Base-by-base conservation (phyloP, 2,113 vertebrate genomes). In the Callocephalon fimbriatum region DNA sequence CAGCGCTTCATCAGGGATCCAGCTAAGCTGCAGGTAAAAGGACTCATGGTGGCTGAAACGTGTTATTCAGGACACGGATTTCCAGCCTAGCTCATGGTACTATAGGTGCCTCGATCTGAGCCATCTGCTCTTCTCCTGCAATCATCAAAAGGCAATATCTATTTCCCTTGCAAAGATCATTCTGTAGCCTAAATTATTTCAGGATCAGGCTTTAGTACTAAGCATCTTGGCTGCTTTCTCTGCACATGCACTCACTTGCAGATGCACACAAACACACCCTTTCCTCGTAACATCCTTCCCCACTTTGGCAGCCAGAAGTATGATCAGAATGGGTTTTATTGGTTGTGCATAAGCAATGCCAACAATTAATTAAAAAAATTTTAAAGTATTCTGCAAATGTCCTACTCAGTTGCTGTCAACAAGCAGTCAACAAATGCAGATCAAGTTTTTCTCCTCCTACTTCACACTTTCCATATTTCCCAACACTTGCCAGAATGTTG, bases 391-490 rank as follows among this genome's bases (percentile, higher is more conserved):
- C 92, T 90, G 93, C 88, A 95, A 92, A 95, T 21, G 29, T 75
- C 70, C 89, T 79, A 92, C 47, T 84, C 72, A 45, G 85, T 86
- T 90, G 83, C 91, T 89, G 89, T 97, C 94, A 97, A 93, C 95
- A 96, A 94, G 80, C 56, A 96, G 78, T 96, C 95, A 97, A 93
- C 91, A 95, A 95, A 95, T 9, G 40, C 91, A 95, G 74, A 89
- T 88, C 11, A 0, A n/a, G 11, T 88, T 93, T 94, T 95, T 93
- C 94, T 95, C 93, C 96, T 90, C 84, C 94, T 82, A 75, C 92
- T 96, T 97, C 92, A 86, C 95, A 97, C 95, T 96, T 95, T 96
- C 88, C 51, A 38, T 83, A 92, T 97, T 98, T 96, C 96, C 84
- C 92, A 89, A 94, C 63, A 83, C 82, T 94, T 80, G 71, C 92